phyloP scores from a whole-genome alignment of 2,113 vertebrate species.

The Dicrurus megarhynchus region DNA sequence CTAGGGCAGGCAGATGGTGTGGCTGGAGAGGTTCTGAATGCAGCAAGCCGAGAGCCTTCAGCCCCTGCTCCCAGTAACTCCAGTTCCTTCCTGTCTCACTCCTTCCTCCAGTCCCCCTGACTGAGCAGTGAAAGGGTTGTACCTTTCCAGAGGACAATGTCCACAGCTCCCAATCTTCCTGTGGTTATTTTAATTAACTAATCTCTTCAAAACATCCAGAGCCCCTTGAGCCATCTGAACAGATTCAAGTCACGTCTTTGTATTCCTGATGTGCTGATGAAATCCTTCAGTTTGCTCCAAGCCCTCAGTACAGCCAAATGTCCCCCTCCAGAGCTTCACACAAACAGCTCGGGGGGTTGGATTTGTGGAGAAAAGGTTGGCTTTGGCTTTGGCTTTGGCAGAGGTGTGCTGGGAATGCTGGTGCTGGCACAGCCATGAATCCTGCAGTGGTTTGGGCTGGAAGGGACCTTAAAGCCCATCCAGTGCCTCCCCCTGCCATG shows the following conservation, averaged over 20 bases:
- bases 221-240: background rate
- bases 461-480: background rate
- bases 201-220: background rate
- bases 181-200: constrained; percentile 15
- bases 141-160: background rate
- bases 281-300: background rate
- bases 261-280: background rate
- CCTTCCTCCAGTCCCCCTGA: background rate
- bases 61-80: background rate
- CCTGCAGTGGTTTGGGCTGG: background rate
- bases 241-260: background rate
- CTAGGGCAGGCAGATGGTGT: background rate
- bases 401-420: background rate
- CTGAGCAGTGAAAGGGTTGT: background rate
- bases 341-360: background rate
- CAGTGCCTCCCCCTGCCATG: background rate
- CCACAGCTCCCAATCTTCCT: background rate
- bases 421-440: background rate
- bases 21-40: background rate
- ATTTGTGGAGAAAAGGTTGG: background rate
- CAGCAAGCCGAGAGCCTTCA: background rate
- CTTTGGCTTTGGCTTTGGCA: background rate
- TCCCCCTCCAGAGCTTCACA: background rate
- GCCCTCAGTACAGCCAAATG: background rate
- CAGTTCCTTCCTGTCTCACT: background rate